These are phyloP conservation scores for Zaprionus ornatus DNA, from an alignment of 1,140 invertebrate species.

Conservation along the genomic window DNA sequence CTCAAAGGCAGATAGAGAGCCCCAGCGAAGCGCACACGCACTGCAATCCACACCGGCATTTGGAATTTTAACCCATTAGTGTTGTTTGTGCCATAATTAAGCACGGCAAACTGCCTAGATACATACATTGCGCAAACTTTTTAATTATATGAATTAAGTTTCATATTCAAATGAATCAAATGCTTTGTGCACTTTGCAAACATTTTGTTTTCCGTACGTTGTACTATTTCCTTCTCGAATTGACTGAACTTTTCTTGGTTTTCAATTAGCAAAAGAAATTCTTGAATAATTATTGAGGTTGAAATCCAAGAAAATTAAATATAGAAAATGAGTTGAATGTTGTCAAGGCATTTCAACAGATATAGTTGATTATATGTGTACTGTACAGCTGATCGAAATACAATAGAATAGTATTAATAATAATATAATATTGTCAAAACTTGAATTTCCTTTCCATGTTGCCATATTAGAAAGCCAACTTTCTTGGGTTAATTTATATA, in stretches of 20 bases:
- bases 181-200: not conserved
- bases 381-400: no score
- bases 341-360: no score
- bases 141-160: not conserved
- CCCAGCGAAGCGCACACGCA: not conserved
- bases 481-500: conserved; percentile 57
- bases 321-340: not conserved
- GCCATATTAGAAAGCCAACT: not conserved
- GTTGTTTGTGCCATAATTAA: conserved; percentile 23
- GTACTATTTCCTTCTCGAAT: no score
- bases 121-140: not conserved
- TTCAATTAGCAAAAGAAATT: no score
- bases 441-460: not conserved
- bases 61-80: conserved; percentile 64
- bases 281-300: no score
- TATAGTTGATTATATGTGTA: no score
- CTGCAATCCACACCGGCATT: conserved; percentile 16
- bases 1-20: not conserved
- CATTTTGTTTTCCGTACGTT: no score
- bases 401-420: not conserved
- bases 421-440: not conserved
- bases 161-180: not conserved
- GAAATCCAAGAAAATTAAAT: not conserved
- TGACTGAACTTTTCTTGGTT: no score
- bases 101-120: not conserved